Conservation (phyloP, 2,797 vertebrate genomes). For the Bradypodion ventrale region DNA sequence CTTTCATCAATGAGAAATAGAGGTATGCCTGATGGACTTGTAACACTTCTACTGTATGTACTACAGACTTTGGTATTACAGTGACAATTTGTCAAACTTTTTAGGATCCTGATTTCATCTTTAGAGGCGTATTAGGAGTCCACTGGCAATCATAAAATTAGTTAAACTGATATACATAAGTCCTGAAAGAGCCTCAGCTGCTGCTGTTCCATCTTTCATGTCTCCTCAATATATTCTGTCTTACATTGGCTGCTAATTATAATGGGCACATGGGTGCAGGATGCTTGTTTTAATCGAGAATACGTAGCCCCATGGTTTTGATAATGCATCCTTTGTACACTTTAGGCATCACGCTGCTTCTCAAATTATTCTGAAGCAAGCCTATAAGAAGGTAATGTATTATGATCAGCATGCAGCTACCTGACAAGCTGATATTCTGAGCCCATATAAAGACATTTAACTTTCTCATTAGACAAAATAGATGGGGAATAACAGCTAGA, state of each 20-base stretch:
- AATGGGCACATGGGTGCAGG: no score
- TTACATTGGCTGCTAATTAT: background rate
- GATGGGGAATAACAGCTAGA: no score
- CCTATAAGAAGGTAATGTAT: background rate
- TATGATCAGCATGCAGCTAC: background rate
- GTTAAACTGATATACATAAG: background rate
- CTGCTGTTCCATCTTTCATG: background rate
- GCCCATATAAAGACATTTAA: background rate
- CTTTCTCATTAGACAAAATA: background rate
- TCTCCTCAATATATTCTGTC: background rate
- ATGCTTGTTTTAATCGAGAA: no score
- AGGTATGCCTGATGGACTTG: background rate
- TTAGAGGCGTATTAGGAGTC: background rate
- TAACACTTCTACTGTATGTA: background rate
- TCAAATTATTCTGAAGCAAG: background rate
- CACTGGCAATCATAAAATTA: background rate
- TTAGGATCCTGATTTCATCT: background rate
- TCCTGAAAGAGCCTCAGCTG: background rate
- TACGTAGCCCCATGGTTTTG: background rate
- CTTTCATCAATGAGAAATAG: background rate
- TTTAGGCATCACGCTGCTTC: background rate
- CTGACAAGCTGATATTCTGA: background rate
- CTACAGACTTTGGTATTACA: background rate
- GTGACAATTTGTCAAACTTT: background rate
- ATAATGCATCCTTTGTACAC: background rate